These are phyloP conservation scores for Sebastes umbrosus DNA, from an alignment of 2,797 vertebrate species.

Conservation along the genomic window DNA sequence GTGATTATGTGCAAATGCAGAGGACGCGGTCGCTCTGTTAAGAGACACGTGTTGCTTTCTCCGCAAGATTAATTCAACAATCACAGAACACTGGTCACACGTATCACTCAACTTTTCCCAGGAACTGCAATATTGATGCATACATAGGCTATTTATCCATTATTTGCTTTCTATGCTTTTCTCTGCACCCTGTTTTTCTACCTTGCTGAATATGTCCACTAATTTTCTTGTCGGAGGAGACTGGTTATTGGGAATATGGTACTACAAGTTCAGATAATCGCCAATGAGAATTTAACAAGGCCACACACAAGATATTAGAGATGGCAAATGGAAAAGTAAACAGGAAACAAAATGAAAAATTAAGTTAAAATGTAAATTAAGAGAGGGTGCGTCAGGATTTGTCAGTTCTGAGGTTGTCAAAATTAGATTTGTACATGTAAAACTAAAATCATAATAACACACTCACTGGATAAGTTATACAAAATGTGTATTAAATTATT, in stretches of 20 bases:
- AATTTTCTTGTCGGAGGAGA: neutral
- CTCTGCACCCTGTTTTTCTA: neutral
- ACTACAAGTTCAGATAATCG: neutral
- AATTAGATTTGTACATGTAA: too few relatives aligned
- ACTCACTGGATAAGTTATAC: too few relatives aligned
- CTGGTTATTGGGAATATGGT: neutral
- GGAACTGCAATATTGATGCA: neutral
- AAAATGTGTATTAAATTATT: too few relatives aligned
- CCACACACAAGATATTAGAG: neutral
- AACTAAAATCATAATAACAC: too few relatives aligned
- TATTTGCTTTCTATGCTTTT: neutral
- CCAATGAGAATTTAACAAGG: neutral
- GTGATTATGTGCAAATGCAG: neutral
- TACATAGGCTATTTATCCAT: neutral
- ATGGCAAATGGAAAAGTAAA: neutral
- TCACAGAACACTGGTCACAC: neutral
- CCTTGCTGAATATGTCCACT: neutral
- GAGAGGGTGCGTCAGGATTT: fast-evolving
- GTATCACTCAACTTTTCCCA: neutral
- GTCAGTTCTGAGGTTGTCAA: too few relatives aligned
- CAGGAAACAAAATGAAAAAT: neutral
- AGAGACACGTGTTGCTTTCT: neutral
- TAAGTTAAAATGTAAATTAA: neutral
- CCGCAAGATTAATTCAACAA: neutral
- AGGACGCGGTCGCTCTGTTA: neutral